Evolutionary conservation across 2,888 invertebrate species (phyloP), one percentile per base, ranked within the genome.

Genomic region (Phaedon cochleariae): DNA sequence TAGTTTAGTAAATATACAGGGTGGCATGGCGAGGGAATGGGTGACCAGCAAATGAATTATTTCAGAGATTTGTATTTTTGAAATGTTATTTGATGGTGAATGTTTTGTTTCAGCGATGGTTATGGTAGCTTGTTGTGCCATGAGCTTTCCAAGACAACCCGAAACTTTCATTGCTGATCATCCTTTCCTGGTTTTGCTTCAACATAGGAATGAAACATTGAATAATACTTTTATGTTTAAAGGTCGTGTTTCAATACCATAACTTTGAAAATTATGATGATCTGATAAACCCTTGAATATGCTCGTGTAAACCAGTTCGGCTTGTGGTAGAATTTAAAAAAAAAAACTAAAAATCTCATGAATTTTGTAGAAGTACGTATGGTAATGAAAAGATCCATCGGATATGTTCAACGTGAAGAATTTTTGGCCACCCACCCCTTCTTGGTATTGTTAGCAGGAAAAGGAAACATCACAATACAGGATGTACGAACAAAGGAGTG

Each of bases 141-240:
- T 41, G 1, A 15, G 15, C 15, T 26, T 71, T 9, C 18, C 37
- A 5, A 21, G 51, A 34, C 21, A 20, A 31, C 60, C 71, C 62
- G 68, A 72, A 37, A 29, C 53, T 12, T 80, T 80, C 69, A 57
- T 62, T 60, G 78, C 73, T 41, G 74, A 79, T 65, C 79, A 73
- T 66, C 80, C 77, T 54, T 82, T 80, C 31, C 9, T 64, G 61
- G 72, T 73, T 48, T 67, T 70, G 59, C 62, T 58, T 18, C 15
- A 41, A 41, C 6, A 41, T 15, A 41, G 15, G 6, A 15, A 41
- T 15, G 12, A n/a, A 41, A 41, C 41, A 58, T 68, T 37, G 21
- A 58, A 48, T 53, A 60, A 22, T 55, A 22, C 20, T 10, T 45
- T 15, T 52, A 64, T 31, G 51, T 37, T 57, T 26, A 26, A 41